Evolutionary conservation across 1,140 invertebrate genomes (phyloP).

Genomic region (Sinella curviseta): DNA sequence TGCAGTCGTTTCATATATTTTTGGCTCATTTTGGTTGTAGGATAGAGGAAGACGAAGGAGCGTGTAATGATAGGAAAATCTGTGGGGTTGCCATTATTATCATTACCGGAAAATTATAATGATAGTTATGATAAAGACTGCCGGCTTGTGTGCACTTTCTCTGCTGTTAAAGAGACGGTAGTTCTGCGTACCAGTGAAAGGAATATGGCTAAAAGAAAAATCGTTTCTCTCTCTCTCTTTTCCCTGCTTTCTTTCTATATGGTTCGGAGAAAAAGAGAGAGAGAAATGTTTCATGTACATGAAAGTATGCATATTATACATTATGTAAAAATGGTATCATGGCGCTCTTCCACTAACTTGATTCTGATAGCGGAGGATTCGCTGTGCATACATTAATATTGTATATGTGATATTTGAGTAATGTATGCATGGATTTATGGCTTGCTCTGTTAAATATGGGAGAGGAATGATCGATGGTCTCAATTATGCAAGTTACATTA

Average conservation of each 20-base stretch:
- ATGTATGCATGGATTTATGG: slow-evolving; percentile 16
- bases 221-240: not conserved
- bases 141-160: not conserved
- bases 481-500: slow-evolving; percentile 15
- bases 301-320: not conserved
- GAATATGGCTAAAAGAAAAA: no score
- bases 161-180: no score
- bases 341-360: not conserved
- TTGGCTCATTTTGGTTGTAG: not conserved
- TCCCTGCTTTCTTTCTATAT: not conserved
- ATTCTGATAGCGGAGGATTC: slow-evolving; percentile 5
- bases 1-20: not conserved
- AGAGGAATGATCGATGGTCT: slow-evolving; percentile 20
- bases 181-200: no score
- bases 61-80: slow-evolving; percentile 1
- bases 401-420: slow-evolving; percentile 7
- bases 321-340: not conserved
- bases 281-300: not conserved
- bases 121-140: slow-evolving; percentile 13
- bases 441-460: not conserved
- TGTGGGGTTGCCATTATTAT: slow-evolving; percentile 13
- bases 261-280: not conserved
- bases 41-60: not conserved
- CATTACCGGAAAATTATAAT: slow-evolving; percentile 26
- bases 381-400: not conserved